These are phyloP conservation scores for Nematolebias whitei DNA, from an alignment of 2,113 vertebrate genomes.

Conservation along the genomic window DNA sequence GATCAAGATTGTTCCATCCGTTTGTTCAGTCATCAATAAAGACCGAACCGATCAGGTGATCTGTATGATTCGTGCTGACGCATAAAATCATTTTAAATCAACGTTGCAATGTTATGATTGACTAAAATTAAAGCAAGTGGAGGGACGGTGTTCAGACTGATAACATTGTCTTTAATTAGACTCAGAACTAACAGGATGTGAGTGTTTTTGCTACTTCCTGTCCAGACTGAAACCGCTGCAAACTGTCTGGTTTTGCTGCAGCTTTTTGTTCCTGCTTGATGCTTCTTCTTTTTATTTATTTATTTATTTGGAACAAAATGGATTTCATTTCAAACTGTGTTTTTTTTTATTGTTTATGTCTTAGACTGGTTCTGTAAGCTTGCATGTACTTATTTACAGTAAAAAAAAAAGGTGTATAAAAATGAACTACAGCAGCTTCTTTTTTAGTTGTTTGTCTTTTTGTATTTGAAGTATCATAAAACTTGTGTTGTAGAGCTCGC, in stretches of 20 bases:
- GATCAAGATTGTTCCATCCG: not conserved
- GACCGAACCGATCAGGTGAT: not conserved
- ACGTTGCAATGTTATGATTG: not conserved
- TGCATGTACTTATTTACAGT: too few relatives aligned
- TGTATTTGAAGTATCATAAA: too few relatives aligned
- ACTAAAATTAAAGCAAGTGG: not conserved
- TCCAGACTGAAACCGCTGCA: slow-evolving; percentile 4
- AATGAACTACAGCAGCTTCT: too few relatives aligned
- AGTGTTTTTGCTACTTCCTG: not conserved
- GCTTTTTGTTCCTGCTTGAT: not conserved
- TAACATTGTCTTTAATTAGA: slow-evolving; percentile 7
- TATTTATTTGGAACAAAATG: not conserved
- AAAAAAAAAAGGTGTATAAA: too few relatives aligned
- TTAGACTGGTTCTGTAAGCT: too few relatives aligned
- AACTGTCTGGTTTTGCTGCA: not conserved
- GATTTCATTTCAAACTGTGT: not conserved
- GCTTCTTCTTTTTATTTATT: not conserved
- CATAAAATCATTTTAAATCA: not conserved
- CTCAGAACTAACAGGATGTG: slow-evolving; percentile 6
- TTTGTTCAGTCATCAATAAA: not conserved
- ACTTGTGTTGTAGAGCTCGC: too few relatives aligned
- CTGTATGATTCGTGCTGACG: not conserved
- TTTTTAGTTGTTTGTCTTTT: too few relatives aligned
- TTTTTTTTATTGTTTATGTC: not conserved
- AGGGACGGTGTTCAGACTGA: not conserved